phyloP scores from a whole-genome alignment of 2,797 vertebrate species.

The Furcifer pardalis region DNA sequence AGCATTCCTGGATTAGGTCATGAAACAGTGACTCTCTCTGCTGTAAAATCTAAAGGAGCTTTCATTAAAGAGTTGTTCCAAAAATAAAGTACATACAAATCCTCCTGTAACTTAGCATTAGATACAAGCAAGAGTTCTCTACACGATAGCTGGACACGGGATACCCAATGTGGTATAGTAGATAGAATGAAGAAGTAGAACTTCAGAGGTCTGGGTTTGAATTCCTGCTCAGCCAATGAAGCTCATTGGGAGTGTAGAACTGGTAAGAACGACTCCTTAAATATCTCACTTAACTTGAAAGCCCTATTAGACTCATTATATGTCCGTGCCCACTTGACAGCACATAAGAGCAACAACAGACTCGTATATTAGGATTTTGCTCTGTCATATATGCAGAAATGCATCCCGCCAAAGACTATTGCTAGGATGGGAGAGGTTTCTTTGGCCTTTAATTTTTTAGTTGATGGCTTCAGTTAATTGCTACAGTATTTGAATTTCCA shows the following conservation, averaged over 20 bases:
- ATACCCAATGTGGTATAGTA: no score
- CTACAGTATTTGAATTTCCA: neutral
- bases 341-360: no score
- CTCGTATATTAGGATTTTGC: neutral
- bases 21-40: neutral
- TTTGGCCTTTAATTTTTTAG: neutral
- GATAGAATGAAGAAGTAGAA: no score
- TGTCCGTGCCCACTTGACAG: no score
- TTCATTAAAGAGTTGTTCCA: neutral
- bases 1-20: neutral
- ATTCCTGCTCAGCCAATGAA: no score
- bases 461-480: neutral
- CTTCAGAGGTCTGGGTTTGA: no score
- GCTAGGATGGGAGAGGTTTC: neutral
- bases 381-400: neutral
- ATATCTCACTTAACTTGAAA: no score
- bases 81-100: neutral
- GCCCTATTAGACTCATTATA: no score
- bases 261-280: no score
- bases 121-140: neutral
- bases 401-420: neutral
- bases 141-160: neutral
- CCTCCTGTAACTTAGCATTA: neutral
- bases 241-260: no score
- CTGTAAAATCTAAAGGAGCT: neutral